Conservation (phyloP, 2,797 vertebrate species). For the Danio aesculapii region DNA sequence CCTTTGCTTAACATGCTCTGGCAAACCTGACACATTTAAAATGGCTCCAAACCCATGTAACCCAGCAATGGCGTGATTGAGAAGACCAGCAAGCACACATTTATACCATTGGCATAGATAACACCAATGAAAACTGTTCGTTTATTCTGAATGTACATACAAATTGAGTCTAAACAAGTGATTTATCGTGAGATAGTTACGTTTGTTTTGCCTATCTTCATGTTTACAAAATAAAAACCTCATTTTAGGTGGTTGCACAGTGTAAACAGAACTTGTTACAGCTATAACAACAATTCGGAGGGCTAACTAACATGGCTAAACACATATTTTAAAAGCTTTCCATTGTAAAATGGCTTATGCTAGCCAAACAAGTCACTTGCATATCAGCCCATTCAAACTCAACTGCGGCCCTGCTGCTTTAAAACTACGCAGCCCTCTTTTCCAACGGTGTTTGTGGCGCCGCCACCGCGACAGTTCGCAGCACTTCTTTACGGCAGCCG, state of each 20-base stretch:
- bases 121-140: not conserved
- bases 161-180: not conserved
- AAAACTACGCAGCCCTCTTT: not conserved
- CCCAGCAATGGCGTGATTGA: not conserved
- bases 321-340: not conserved
- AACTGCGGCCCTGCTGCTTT: conserved; percentile 30
- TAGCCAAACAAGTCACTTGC: not conserved
- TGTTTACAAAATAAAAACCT: conserved; percentile 5
- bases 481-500: conserved; percentile 72
- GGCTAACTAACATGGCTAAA: not conserved
- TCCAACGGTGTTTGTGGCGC: not conserved
- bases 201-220: not conserved
- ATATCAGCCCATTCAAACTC: not conserved
- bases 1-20: not conserved
- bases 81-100: not conserved
- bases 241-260: not conserved
- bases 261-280: not conserved
- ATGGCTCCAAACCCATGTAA: not conserved
- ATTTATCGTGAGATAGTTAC: not conserved
- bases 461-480: conserved; percentile 58
- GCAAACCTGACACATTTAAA: not conserved
- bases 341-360: not conserved
- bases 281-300: not conserved
- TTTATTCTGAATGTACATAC: not conserved
- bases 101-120: not conserved